These are phyloP conservation scores for Sibirionetta formosa DNA, from an alignment of 2,797 vertebrate genomes.

Conservation along the genomic window DNA sequence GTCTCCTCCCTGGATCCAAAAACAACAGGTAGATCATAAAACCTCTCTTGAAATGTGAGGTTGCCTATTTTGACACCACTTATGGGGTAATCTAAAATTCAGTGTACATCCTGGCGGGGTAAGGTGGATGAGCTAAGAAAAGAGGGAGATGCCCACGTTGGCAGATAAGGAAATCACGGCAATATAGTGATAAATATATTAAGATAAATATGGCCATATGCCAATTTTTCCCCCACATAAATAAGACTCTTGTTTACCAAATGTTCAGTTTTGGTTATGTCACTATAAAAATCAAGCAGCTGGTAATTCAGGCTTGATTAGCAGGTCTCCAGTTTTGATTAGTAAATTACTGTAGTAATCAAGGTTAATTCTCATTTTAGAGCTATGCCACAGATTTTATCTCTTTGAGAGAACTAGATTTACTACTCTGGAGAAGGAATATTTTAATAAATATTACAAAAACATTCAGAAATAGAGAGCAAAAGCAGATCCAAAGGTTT, in stretches of 20 bases:
- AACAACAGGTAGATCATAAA: neutral
- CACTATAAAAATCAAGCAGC: slow-evolving; percentile 86
- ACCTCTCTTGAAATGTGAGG: neutral
- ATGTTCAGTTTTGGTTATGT: slow-evolving; percentile 84
- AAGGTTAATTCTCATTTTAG: slow-evolving; percentile 87
- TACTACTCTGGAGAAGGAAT: slow-evolving; percentile 62
- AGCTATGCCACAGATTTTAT: slow-evolving; percentile 75
- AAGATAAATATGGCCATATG: slow-evolving; percentile 59
- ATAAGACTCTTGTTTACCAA: slow-evolving; percentile 82
- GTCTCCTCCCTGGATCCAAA: neutral
- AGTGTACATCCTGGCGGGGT: neutral
- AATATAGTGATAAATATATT: slow-evolving; percentile 12
- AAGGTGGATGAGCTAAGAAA: neutral
- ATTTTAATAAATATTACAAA: slow-evolving; percentile 59
- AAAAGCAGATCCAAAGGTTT: neutral
- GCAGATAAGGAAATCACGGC: neutral
- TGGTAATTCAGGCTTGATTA: slow-evolving; percentile 89
- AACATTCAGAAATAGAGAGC: slow-evolving; percentile 23
- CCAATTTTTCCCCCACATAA: slow-evolving; percentile 45
- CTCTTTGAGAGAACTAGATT: slow-evolving; percentile 79
- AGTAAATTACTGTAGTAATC: slow-evolving; percentile 88
- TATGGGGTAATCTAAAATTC: neutral
- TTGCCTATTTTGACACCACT: neutral
- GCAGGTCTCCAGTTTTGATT: slow-evolving; percentile 89
- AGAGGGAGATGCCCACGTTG: neutral